phyloP scores from a whole-genome alignment of 2,797 vertebrate species.

The Alauda arvensis region DNA sequence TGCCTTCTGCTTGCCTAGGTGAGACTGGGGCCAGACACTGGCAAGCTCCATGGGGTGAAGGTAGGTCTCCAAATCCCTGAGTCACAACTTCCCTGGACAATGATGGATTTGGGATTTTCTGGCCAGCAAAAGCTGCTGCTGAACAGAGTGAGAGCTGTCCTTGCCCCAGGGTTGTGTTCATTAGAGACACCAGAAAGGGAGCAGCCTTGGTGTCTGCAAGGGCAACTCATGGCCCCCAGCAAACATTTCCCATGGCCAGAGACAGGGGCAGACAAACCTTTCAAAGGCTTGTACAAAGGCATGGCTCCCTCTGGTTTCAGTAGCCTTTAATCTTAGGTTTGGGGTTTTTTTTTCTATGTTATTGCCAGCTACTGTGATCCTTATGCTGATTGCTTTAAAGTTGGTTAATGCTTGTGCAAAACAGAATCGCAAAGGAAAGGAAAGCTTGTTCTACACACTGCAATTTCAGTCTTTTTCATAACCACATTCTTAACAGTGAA shows the following conservation, averaged over 20 bases:
- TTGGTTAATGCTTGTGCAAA: background rate
- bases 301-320: background rate
- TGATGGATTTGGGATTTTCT: background rate
- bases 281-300: background rate
- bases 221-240: background rate
- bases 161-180: background rate
- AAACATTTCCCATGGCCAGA: background rate
- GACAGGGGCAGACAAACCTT: background rate
- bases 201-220: background rate
- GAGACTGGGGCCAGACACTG: background rate
- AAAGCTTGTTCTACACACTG: background rate
- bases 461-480: background rate
- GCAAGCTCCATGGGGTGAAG: background rate
- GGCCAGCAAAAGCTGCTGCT: background rate
- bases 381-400: background rate
- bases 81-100: accelerated
- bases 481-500: background rate
- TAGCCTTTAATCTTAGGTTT: background rate
- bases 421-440: background rate
- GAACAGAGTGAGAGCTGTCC: background rate
- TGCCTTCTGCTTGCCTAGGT: background rate
- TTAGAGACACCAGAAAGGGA: background rate
- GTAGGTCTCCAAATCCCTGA: background rate
- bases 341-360: background rate
- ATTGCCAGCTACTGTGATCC: background rate